Conservation (phyloP, 1,140 invertebrate species). For the Globodera rostochiensis region DNA sequence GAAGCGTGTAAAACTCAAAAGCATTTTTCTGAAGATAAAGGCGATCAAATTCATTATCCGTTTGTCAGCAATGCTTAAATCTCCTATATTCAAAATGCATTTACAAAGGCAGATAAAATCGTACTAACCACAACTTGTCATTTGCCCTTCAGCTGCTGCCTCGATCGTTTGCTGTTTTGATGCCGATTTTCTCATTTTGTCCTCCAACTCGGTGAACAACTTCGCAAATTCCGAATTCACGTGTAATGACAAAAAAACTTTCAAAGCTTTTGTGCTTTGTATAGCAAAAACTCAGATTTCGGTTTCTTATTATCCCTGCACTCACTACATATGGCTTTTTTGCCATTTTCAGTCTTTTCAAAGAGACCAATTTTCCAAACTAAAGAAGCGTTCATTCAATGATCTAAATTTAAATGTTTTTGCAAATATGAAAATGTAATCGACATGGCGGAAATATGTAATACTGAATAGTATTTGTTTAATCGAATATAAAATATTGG, state of each 20-base stretch:
- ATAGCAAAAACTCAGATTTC: background rate
- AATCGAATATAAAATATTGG: too few species aligned
- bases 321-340: background rate
- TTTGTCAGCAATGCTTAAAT: background rate
- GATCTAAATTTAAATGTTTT: too few species aligned
- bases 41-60: background rate
- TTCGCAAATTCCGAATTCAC: background rate
- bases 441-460: too few species aligned
- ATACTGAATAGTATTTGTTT: too few species aligned
- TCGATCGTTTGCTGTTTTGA: background rate
- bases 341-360: background rate
- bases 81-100: background rate
- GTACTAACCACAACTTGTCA: background rate
- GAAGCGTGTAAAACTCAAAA: too few species aligned
- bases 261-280: background rate
- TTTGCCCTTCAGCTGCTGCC: too few species aligned
- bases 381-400: background rate
- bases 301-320: background rate
- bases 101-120: background rate
- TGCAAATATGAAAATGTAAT: too few species aligned
- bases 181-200: background rate
- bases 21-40: background rate
- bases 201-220: background rate
- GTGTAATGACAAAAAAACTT: background rate
- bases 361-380: background rate